phyloP scores from a whole-genome alignment of 2,797 vertebrate genomes.

The Diglossa cyanea region DNA sequence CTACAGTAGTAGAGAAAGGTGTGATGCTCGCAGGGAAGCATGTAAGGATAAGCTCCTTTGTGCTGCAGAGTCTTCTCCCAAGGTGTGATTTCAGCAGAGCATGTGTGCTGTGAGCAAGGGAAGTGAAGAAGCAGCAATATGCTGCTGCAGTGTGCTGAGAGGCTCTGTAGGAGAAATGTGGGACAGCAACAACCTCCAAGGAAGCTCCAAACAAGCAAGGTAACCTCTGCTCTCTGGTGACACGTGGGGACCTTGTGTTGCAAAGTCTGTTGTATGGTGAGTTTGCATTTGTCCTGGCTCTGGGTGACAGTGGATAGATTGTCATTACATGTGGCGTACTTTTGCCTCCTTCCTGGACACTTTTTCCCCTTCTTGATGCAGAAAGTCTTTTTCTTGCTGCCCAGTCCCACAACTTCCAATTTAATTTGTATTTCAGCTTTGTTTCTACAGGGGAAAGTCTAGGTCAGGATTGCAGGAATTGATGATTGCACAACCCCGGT shows the following conservation, averaged over 20 bases:
- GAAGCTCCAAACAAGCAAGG: neutral
- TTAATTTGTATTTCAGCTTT: neutral
- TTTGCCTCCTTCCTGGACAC: neutral
- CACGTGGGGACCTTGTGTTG: too few relatives aligned
- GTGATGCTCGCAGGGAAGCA: fast-evolving
- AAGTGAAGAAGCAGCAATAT: neutral
- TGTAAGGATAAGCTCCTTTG: neutral
- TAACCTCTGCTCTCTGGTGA: neutral
- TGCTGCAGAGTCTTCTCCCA: neutral
- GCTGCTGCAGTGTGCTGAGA: neutral
- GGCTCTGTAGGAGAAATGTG: neutral
- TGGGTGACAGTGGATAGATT: neutral
- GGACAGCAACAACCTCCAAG: neutral
- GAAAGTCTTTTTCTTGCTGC: neutral
- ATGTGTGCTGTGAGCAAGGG: neutral
- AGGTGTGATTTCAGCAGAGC: neutral
- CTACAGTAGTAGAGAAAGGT: fast-evolving
- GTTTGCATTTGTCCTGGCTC: neutral
- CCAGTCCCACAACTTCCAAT: neutral
- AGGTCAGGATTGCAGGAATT: neutral
- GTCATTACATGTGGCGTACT: neutral
- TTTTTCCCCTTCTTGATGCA: neutral
- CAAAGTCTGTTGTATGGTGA: neutral
- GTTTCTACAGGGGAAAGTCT: neutral
- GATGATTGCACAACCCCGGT: neutral